Conservation (phyloP, 2,888 invertebrate genomes). For the Erpobdella octoculata region DNA sequence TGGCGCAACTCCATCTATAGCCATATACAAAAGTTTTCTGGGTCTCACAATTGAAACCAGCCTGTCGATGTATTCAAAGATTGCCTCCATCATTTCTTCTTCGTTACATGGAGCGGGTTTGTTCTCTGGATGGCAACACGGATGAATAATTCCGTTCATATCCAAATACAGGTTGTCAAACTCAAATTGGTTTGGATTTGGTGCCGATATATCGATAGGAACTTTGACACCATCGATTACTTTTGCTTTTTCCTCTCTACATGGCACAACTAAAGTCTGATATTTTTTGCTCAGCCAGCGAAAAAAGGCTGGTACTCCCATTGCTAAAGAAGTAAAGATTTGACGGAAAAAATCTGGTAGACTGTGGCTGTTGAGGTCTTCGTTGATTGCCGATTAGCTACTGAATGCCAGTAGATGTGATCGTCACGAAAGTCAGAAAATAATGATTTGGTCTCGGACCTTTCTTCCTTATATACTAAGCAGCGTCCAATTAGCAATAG, state of each 20-base stretch:
- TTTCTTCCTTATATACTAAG: too few relatives aligned
- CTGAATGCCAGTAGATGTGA: too few relatives aligned
- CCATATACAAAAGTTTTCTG: constrained; percentile 86
- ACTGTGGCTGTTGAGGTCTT: too few relatives aligned
- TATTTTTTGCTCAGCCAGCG: constrained; percentile 95
- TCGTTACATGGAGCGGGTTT: constrained; percentile 91
- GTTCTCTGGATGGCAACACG: constrained; percentile 98
- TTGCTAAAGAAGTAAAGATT: too few relatives aligned
- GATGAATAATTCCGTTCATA: constrained; percentile 99
- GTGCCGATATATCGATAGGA: constrained; percentile 55
- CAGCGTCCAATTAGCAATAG: too few relatives aligned
- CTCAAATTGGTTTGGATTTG: constrained; percentile 77
- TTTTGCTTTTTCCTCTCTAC: constrained; percentile 82
- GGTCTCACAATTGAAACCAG: constrained; percentile 86
- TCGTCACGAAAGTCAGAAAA: too few relatives aligned
- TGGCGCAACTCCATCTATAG: constrained; percentile 97
- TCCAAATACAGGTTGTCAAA: constrained; percentile 97
- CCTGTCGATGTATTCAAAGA: constrained; percentile 95
- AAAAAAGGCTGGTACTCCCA: constrained; percentile 99
- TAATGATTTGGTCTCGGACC: too few relatives aligned
- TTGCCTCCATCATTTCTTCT: constrained; percentile 99
- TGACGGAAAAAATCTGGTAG: too few relatives aligned
- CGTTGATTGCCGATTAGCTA: too few relatives aligned
- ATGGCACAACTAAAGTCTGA: constrained; percentile 87
- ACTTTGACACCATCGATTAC: constrained; percentile 68